These are phyloP conservation scores for Rhinoptilus africanus DNA, from an alignment of 2,113 vertebrate genomes.

Conservation along the genomic window DNA sequence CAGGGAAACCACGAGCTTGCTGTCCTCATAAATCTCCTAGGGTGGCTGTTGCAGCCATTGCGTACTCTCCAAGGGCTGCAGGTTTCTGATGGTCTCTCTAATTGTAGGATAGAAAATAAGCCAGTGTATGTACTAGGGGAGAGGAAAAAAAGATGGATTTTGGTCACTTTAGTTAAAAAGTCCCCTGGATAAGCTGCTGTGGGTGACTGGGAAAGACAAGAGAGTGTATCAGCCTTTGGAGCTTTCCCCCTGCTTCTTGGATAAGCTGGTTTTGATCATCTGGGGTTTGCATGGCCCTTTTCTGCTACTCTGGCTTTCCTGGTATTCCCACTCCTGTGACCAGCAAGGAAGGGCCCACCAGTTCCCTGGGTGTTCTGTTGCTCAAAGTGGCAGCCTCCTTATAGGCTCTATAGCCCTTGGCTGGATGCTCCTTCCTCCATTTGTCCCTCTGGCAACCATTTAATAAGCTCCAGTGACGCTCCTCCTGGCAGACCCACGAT, in stretches of 20 bases:
- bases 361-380: not conserved
- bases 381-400: not conserved
- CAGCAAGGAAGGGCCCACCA: not conserved
- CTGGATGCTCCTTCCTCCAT: not conserved
- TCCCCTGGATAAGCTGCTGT: not conserved
- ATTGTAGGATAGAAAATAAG: not conserved
- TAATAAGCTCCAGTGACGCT: not conserved
- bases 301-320: not conserved
- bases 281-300: not conserved
- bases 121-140: not conserved
- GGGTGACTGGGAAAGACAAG: not conserved
- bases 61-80: not conserved
- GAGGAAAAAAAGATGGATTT: not conserved
- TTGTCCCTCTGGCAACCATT: not conserved
- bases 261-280: not conserved
- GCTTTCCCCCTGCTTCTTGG: not conserved
- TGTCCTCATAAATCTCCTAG: slow-evolving; percentile 22
- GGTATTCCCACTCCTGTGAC: not conserved
- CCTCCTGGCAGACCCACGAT: not conserved
- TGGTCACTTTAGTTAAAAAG: not conserved
- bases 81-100: not conserved
- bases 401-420: not conserved
- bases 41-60: not conserved
- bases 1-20: slow-evolving; percentile 39
- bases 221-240: not conserved